These are phyloP conservation scores for Dysidea cf. avara DNA, from an alignment of 37 sponge, comb jelly and placozoan genomes.

Conservation along the genomic window DNA sequence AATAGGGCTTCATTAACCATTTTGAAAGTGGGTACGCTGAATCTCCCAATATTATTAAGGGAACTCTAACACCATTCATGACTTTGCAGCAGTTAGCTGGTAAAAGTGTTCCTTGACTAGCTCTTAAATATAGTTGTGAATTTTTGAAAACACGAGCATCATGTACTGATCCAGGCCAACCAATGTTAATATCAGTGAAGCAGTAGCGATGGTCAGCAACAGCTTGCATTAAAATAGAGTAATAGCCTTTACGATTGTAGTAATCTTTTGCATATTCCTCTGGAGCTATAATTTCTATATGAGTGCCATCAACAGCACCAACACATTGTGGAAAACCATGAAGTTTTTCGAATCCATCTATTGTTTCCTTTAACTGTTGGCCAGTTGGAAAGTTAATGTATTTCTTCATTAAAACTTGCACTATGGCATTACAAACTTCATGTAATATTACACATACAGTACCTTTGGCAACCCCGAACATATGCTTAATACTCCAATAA, in stretches of 20 bases:
- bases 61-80: no score
- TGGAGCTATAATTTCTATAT: constrained; percentile 30
- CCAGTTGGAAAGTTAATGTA: not conserved
- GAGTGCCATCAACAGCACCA: constrained; percentile 42
- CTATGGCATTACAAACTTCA: no score
- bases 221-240: no score
- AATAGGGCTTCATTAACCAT: no score
- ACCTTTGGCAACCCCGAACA: constrained; percentile 1
- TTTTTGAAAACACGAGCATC: constrained; percentile 6
- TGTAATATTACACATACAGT: no score
- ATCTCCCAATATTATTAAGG: no score
- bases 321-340: constrained; percentile 31
- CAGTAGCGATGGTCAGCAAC: no score
- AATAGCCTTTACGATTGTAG: no score
- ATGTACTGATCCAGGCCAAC: constrained; percentile 12
- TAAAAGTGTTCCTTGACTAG: not conserved
- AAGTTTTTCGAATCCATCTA: no score
- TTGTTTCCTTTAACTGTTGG: no score
- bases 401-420: not conserved
- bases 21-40: no score
- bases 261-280: not conserved
- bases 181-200: constrained; percentile 1
- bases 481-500: not conserved
- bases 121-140: not conserved
- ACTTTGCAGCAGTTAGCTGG: no score